Evolutionary conservation across 2,888 invertebrate genomes (phyloP), one percentile per base, ranked within the genome.

Genomic region (Schizotus pectinicornis): DNA sequence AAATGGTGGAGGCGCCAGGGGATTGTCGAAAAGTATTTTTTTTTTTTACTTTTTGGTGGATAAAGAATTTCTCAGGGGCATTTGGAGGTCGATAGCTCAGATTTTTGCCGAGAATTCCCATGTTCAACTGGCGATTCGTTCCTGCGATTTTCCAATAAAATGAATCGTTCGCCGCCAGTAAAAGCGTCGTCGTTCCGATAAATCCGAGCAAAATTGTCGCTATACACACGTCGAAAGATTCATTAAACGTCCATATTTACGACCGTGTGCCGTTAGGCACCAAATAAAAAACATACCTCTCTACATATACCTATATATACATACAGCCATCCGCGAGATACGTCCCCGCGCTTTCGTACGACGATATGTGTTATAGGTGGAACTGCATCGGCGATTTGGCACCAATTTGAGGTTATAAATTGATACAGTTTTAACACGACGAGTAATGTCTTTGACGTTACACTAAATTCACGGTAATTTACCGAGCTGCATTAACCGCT

Each of bases 341-440:
- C 55, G 55, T 22, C 22, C n/a, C n/a, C n/a, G n/a, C n/a, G n/a
- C n/a, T n/a, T n/a, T n/a, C n/a, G n/a, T n/a, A 22, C 22, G 5
- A 22, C 12, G 41, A 13, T 39, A 7, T 39, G 39, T 39, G 14
- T 12, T 22, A 9, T n/a, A 14, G 14, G 41, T 30, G 30, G 30
- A n/a, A 14, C 14, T 30, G 22, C 22, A 41, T 61, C 59, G 63
- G 63, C 65, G 65, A 66, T 68, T 70, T 70, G 70, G 70, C 70
- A 70, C 62, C 51, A 61, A 64, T 62, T 55, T 58, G 46, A 57
- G 54, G 67, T 62, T 66, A 68, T 69, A 69, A 70, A 69, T 69
- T 67, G 67, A 67, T 63, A 58, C 64, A 64, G 53, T 68, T 66
- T 67, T 56, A 65, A 63, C 64, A 64, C 62, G 59, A 56, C 60